Conservation (phyloP, 2,113 vertebrate species). For the Melanerpes aurifrons region DNA sequence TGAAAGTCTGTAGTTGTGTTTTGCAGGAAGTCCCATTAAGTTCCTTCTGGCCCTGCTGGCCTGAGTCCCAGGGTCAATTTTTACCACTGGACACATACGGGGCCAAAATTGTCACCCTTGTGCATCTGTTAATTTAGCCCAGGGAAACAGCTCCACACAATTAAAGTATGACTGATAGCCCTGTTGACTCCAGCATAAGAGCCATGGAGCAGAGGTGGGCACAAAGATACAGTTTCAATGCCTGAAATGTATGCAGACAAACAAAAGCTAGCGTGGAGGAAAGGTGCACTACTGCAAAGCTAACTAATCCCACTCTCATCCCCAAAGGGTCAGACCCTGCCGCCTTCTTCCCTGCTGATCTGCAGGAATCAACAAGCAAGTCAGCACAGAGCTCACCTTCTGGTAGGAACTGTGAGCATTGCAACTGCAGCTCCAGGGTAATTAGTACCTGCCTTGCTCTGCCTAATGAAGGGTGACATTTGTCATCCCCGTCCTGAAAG, state of each 20-base stretch:
- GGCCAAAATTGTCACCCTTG: neutral
- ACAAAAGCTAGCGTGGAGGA: fast-evolving
- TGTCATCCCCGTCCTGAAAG: neutral
- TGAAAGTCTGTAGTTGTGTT: neutral
- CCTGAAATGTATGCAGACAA: neutral
- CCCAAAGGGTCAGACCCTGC: neutral
- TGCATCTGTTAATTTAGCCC: neutral
- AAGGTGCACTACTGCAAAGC: neutral
- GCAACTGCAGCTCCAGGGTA: neutral
- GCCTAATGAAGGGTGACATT: neutral
- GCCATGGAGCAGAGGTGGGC: neutral
- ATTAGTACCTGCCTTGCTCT: slow-evolving; percentile 10
- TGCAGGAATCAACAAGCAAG: neutral
- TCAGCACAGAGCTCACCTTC: neutral
- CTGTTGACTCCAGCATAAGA: neutral
- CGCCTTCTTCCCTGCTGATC: neutral
- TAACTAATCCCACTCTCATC: neutral
- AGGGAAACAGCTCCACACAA: neutral
- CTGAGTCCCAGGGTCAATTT: neutral
- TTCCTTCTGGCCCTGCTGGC: neutral
- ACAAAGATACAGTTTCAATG: neutral
- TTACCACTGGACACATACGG: neutral
- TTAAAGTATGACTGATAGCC: neutral
- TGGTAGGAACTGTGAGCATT: neutral
- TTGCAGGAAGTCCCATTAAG: neutral